Percentiles rank a stretch among this genome's conserved stretches.
Conservation (phyloP, 2,888 invertebrate species). For the Clepsis dumicolana region DNA sequence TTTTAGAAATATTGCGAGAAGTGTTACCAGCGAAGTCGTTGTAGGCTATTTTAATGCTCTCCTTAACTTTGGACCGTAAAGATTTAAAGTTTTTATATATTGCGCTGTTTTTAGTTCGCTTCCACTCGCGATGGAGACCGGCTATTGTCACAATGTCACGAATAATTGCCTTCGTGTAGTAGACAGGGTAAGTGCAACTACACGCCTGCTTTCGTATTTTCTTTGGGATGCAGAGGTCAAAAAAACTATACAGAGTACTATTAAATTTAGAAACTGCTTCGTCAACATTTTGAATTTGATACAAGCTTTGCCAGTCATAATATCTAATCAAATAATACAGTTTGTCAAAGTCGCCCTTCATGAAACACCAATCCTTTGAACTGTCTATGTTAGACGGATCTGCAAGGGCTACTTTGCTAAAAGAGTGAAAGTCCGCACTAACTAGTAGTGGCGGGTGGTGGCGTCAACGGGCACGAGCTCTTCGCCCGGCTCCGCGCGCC, state of each 20-base stretch:
- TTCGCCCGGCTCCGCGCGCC: constrained; percentile 11
- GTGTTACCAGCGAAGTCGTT: not conserved
- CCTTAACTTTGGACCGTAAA: constrained; percentile 1
- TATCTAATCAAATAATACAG: not conserved
- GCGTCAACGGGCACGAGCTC: not conserved
- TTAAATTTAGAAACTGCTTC: not conserved
- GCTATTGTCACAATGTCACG: constrained; percentile 1
- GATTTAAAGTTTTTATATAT: not conserved
- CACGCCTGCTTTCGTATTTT: not conserved
- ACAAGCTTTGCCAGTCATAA: not conserved
- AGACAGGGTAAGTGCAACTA: constrained; percentile 10
- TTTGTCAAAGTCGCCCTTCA: not conserved
- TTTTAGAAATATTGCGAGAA: not conserved
- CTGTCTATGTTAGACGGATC: constrained; percentile 15
- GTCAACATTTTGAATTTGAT: not conserved
- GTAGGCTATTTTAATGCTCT: not conserved
- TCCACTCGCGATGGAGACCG: not conserved
- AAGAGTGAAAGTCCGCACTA: not conserved
- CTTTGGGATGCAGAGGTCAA: not conserved
- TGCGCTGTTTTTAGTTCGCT: too few species aligned
- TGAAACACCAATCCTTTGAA: constrained; percentile 12
- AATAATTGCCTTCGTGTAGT: constrained; percentile 10
- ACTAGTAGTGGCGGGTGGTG: constrained; percentile 16
- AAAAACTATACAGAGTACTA: not conserved
- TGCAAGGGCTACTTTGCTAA: not conserved